Evolutionary conservation across 2,888 invertebrate genomes (phyloP), one percentile per base, ranked within the genome.

Genomic region (Acleris literana): DNA sequence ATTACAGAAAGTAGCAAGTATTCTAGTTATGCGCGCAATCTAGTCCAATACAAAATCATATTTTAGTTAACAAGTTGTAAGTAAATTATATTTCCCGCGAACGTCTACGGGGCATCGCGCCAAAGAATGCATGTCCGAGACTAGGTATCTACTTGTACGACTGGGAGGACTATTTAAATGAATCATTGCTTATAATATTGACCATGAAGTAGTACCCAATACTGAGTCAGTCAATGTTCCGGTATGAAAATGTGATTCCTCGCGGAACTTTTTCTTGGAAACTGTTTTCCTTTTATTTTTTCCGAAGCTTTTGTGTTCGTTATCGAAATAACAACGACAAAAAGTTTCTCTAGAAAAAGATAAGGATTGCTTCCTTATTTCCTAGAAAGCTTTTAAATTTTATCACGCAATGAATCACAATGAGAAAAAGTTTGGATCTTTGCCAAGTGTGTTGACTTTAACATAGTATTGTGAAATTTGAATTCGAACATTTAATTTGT

Each of bases 71-170:
- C 82, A 82, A 81, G 81, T 78, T 83, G 79, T 73, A 78, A 79
- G 73, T 76, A 79, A 82, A 81, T 80, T 77, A 75, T 80, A 80
- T 81, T 84, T 83, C 77, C 79, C 77, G 74, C 76, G 71, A 60
- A 71, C 70, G 68, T 70, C 71, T 70, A 64, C 72, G 63, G 71
- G 89, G 89, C 89, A 84, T 61, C 64, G 58, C 73, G 90, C 90
- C 90, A 90, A 82, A 76, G 72, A 74, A 72, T 73, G 76, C 81
- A 86, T 86, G 84, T 82, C 78, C 78, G 75, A 71, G 74, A 76
- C 75, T 77, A 70, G 80, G 82, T 78, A 80, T 9, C 6, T 79
- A 80, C 3, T 4, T 73, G 78, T 82, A 81, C 79, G 79, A 78
- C 75, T 74, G 69, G 72, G 73, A 74, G 75, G 74, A 76, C 72